Percentiles rank a stretch among this genome's conserved stretches.
Evolutionary conservation across 2,113 vertebrate genomes (phyloP).

Genomic region (Micronycteris hirsuta): DNA sequence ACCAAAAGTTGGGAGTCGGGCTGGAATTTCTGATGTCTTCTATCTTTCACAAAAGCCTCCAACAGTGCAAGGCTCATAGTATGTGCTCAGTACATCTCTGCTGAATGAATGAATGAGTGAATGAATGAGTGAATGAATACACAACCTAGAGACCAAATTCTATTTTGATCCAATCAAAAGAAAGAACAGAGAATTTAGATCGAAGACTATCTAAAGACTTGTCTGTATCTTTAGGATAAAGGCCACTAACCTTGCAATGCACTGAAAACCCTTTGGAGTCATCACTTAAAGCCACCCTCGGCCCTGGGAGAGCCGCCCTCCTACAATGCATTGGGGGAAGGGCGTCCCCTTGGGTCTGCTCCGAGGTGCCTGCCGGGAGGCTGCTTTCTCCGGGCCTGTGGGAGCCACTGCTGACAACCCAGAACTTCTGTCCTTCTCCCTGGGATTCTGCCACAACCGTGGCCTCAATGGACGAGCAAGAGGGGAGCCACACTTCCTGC

Average conservation of each 20-base stretch:
- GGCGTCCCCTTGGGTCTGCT: neutral
- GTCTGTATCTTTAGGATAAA: neutral
- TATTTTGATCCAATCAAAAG: neutral
- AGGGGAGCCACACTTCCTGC: neutral
- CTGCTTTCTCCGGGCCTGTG: neutral
- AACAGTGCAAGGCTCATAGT: neutral
- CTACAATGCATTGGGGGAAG: no score
- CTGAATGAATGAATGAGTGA: neutral
- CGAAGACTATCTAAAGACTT: neutral
- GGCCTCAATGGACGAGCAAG: fast-evolving
- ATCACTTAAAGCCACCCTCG: neutral
- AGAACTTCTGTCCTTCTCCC: neutral
- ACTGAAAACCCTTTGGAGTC: neutral
- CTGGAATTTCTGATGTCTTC: neutral
- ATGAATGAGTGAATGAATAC: neutral
- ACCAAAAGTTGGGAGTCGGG: neutral
- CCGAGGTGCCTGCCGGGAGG: neutral
- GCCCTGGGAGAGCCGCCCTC: neutral
- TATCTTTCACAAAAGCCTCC: neutral
- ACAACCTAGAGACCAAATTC: neutral
- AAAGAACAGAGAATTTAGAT: neutral
- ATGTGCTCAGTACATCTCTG: neutral
- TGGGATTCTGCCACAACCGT: neutral
- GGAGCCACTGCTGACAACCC: neutral
- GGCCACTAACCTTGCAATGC: neutral